Percentiles rank a stretch among this genome's conserved stretches.
phyloP scores from a whole-genome alignment of 2,797 vertebrate species.

The Rhinoraja longicauda region DNA sequence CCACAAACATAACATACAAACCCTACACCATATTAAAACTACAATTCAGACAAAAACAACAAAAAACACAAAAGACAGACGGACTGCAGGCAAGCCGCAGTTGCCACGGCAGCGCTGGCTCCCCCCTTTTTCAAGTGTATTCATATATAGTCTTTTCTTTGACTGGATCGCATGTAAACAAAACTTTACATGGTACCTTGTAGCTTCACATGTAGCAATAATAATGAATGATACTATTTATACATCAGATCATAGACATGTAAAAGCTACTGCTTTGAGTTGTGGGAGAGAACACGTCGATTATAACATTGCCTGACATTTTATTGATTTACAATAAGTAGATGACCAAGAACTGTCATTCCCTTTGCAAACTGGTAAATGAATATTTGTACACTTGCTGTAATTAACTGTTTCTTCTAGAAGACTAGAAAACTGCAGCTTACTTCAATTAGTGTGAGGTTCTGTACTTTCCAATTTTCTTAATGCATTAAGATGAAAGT shows the following conservation, averaged over 20 bases:
- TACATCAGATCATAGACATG: background rate
- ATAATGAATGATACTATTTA: too few relatives aligned
- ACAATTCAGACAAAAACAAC: too few relatives aligned
- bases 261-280: background rate
- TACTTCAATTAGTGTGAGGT: background rate
- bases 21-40: too few relatives aligned
- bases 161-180: too few relatives aligned
- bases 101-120: too few relatives aligned
- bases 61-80: too few relatives aligned
- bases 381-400: background rate
- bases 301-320: background rate
- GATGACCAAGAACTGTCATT: background rate
- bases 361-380: background rate
- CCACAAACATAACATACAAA: too few relatives aligned
- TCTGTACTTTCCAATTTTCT: background rate
- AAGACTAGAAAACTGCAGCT: background rate
- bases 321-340: background rate
- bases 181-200: too few relatives aligned
- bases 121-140: too few relatives aligned
- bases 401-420: background rate
- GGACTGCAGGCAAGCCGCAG: too few relatives aligned
- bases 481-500: background rate
- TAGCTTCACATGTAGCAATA: too few relatives aligned
- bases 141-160: too few relatives aligned
- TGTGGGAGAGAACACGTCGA: background rate